Base-by-base conservation (phyloP, 2,797 vertebrate genomes). In the Lacerta agilis region DNA sequence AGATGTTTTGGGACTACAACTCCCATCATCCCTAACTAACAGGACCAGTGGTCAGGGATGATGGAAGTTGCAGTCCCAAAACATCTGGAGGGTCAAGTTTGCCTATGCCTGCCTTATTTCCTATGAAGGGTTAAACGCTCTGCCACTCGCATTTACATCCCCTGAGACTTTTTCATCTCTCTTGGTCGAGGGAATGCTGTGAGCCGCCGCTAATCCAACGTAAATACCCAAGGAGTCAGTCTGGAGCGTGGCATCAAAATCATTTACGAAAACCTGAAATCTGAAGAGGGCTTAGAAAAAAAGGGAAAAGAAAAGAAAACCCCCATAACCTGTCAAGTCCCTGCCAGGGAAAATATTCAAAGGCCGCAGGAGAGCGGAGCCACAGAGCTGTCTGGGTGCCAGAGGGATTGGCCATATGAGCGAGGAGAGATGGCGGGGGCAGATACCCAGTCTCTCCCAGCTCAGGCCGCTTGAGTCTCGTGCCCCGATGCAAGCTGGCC, bases 161-260 rank as follows among this genome's bases (percentile, higher is more conserved):
- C n/a, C 87, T 2, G 82, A 55, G 91, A 72, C 49, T 55, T 90
- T 64, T 69, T 76, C 18, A 3, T 20, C 23, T 66, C 3, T 9
- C 18, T 17, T 0, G 1, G n/a, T 73, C 7, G 82, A 91, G 92
- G 87, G 66, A 93, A 93, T 88, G 83, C 90, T 91, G 91, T 77
- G 79, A 92, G 43, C 89, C 23, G 29, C 90, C 9, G 18, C 84
- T 94, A 94, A 94, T 95, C 94, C 94, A 93, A 94, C 88, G 20
- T 87, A 96, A 96, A 96, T 94, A 95, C 91, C 93, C 88, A 49
- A 87, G 89, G 93, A 95, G 95, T 94, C 95, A 94, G 95, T 91
- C 95, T 95, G 95, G 93, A 93, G 83, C 0, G 61, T 87, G 93
- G 93, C 94, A 89, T 84, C 13, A 4, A 80, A 86, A 91, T 76